Evolutionary conservation across 2,797 vertebrate species (phyloP).

Genomic region (Eulemur albifrons): DNA sequence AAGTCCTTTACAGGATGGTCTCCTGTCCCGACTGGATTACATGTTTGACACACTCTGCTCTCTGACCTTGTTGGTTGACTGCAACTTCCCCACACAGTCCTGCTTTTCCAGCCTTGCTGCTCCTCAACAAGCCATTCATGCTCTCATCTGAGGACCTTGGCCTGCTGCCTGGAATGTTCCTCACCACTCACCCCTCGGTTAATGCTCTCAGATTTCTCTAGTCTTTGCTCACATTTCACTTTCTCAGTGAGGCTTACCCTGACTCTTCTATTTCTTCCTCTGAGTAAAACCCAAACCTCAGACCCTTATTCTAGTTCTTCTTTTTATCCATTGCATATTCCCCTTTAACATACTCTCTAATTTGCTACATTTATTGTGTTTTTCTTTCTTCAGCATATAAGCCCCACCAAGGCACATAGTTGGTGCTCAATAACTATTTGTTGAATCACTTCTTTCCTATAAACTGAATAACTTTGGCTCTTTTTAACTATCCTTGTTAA

Average conservation of each 20-base stretch:
- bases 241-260: not conserved
- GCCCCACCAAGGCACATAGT: not conserved
- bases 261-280: not conserved
- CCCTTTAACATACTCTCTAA: not conserved
- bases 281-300: not conserved
- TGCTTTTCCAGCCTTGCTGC: not conserved
- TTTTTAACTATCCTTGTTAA: not conserved
- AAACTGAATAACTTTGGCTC: not conserved
- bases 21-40: not conserved
- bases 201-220: not conserved
- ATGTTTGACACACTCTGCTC: not conserved
- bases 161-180: not conserved
- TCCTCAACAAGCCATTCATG: not conserved
- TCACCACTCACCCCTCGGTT: not conserved
- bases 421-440: conserved; percentile 2
- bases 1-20: not conserved
- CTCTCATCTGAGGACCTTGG: not conserved
- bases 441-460: conserved; percentile 8
- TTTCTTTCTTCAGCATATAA: not conserved
- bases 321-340: not conserved
- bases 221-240: not conserved
- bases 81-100: too few species aligned
- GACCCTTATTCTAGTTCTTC: not conserved
- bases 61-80: not conserved
- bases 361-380: not conserved